Conservation (phyloP, 1,140 invertebrate genomes). For the Drosophila triauraria region DNA sequence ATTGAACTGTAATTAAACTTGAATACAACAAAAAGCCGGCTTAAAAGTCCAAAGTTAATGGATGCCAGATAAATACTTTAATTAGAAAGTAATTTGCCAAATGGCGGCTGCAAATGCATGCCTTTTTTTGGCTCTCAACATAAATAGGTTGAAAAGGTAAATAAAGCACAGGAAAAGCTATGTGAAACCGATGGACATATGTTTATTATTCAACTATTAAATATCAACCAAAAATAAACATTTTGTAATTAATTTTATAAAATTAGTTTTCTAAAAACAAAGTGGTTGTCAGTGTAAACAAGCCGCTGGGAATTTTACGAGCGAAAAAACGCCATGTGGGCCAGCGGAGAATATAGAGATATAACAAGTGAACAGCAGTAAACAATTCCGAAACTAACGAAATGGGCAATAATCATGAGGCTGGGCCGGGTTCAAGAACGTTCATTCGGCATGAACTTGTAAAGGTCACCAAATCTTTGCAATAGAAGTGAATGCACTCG, state of each 20-base stretch:
- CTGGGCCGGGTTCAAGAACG: slow-evolving; percentile 64
- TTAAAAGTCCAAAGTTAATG: no score
- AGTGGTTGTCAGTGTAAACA: neutral
- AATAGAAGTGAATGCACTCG: slow-evolving; percentile 76
- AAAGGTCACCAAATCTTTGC: slow-evolving; percentile 63
- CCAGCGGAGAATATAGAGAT: neutral
- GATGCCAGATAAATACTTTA: no score
- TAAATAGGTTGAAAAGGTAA: no score
- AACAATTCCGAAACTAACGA: slow-evolving; percentile 27
- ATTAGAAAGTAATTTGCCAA: no score
- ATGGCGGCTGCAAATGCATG: no score
- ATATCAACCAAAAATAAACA: neutral
- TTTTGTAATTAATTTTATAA: neutral
- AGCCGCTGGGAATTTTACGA: neutral
- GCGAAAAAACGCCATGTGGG: slow-evolving; percentile 10
- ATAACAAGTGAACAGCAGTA: slow-evolving; percentile 18
- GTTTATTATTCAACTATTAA: neutral
- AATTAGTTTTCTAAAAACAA: neutral
- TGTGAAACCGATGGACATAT: neutral
- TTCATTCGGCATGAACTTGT: slow-evolving; percentile 73
- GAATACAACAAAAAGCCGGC: no score
- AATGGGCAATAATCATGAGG: slow-evolving; percentile 14
- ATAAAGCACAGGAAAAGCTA: neutral
- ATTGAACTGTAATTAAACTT: no score
- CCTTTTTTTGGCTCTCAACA: no score